Evolutionary conservation across 2,888 invertebrate species (phyloP), one percentile per base, ranked within the genome.

Genomic region (Agriotes lineatus): DNA sequence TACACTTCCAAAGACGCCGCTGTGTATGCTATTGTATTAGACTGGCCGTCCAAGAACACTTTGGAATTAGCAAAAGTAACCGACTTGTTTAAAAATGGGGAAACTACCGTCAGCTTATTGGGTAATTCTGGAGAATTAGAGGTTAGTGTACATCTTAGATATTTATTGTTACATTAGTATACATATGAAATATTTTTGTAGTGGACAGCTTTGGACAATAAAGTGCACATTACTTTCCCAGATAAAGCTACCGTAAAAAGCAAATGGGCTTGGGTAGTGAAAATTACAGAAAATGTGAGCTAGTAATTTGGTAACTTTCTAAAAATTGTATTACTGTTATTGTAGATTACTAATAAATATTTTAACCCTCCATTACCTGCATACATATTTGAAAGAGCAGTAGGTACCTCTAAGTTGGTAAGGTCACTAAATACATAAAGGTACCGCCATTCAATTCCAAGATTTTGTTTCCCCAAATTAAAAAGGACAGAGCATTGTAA

Each of bases 21-120:
- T 19, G 85, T 94, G 10, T 96, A 92, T 81, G 94, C 91, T 0
- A 89, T 89, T 50, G 83, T 90, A 14, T 83, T 95, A 33, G 81
- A 87, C 1, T 95, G 95, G 93, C 94, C 95, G 0, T 79, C 82
- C 19, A 82, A 87, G 44, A 87, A 87, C 68, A 78, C 85, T 14
- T 81, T 93, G 7, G 73, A 82, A 16, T 54, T 80, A 14, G 86
- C 85, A 70, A 82, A 87, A 0, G 79, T 86, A 1, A 75, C 77
- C 19, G 73, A 69, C 4, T 65, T 80, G 54, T 80, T 80, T 50
- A 16, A 39, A 30, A 58, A 73, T 33, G 44, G 58, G 12, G 72
- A 78, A 1, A 82, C 84, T 0, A 77, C 76, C 39, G 84, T 90
- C 35, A 76, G 74, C 5, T 74, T 91, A 72, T 80, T 91, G 20